Percentiles rank a stretch among this genome's conserved stretches.
These are phyloP conservation scores for Sakesphorus luctuosus DNA, from an alignment of 2,113 vertebrate species.

Conservation along the genomic window DNA sequence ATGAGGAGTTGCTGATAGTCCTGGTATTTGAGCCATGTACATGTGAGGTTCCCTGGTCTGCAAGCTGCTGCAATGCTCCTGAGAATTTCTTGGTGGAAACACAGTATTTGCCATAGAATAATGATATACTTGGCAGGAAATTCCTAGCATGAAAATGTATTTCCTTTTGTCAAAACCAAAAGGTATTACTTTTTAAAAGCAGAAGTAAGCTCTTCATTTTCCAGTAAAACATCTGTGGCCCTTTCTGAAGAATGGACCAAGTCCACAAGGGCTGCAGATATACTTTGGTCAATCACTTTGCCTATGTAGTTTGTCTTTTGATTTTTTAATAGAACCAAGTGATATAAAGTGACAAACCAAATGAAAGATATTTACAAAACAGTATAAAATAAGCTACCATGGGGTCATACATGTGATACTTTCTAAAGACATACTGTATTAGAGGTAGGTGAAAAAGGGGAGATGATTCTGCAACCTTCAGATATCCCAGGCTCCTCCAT, in stretches of 20 bases:
- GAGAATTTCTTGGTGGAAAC: conserved; percentile 35
- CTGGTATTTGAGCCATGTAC: background rate
- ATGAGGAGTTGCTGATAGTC: background rate
- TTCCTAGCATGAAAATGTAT: background rate
- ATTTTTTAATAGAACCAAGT: conserved; percentile 73
- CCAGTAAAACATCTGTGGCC: conserved; percentile 81
- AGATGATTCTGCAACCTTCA: conserved; percentile 73
- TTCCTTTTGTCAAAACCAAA: conserved; percentile 69
- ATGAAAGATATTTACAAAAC: conserved; percentile 76
- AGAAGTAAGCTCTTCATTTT: conserved; percentile 78
- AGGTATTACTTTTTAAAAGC: conserved; percentile 52
- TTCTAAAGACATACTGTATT: conserved; percentile 73
- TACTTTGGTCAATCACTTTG: conserved; percentile 81
- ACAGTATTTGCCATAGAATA: conserved; percentile 32
- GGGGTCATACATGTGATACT: conserved; percentile 57
- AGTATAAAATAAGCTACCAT: conserved; percentile 77
- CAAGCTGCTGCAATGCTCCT: conserved; percentile 24
- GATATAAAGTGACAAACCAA: conserved; percentile 81
- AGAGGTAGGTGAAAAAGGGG: conserved; percentile 83
- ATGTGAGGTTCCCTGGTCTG: background rate
- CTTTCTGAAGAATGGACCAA: conserved; percentile 62
- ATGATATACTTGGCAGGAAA: conserved; percentile 48
- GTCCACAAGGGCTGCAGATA: conserved; percentile 71
- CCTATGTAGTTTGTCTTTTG: conserved; percentile 58
- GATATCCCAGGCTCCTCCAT: conserved; percentile 74